A percentile compares a stretch with the other conserved stretches of the same genome.
Evolutionary conservation across 2,888 invertebrate genomes (phyloP).

Genomic region (Molorchus minor): DNA sequence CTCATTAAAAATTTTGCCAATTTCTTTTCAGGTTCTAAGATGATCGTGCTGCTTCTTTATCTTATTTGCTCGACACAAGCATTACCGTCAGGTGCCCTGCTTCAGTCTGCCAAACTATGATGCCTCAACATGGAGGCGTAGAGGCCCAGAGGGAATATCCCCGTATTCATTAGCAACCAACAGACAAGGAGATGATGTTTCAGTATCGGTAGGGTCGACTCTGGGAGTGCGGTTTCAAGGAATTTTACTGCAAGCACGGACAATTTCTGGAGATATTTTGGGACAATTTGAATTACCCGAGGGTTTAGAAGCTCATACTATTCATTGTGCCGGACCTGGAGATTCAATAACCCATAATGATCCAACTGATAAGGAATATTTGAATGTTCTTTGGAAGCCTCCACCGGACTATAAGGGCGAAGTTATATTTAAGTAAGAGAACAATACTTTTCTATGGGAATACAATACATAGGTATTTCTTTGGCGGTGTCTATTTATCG

Average conservation of each 20-base stretch:
- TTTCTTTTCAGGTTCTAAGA: slow-evolving; percentile 19
- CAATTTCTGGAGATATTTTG: slow-evolving; percentile 61
- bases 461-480: background rate
- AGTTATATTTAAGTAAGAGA: slow-evolving; percentile 79
- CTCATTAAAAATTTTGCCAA: too few relatives aligned
- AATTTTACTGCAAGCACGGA: slow-evolving; percentile 71
- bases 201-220: slow-evolving; percentile 67
- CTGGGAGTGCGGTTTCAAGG: slow-evolving; percentile 70
- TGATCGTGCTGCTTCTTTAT: slow-evolving; percentile 32
- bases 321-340: slow-evolving; percentile 72
- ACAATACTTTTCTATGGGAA: background rate
- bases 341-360: slow-evolving; percentile 81
- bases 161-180: slow-evolving; percentile 65
- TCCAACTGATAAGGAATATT: slow-evolving; percentile 68
- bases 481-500: background rate
- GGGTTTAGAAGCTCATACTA: slow-evolving; percentile 64
- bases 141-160: slow-evolving; percentile 53
- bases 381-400: slow-evolving; percentile 81
- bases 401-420: slow-evolving; percentile 79
- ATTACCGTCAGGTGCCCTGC: slow-evolving; percentile 62
- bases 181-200: slow-evolving; percentile 55
- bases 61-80: slow-evolving; percentile 39
- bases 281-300: slow-evolving; percentile 59
- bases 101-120: slow-evolving; percentile 63
- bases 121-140: slow-evolving; percentile 70